Base-by-base conservation (phyloP, 2,113 vertebrate species). In the Serinus canaria region DNA sequence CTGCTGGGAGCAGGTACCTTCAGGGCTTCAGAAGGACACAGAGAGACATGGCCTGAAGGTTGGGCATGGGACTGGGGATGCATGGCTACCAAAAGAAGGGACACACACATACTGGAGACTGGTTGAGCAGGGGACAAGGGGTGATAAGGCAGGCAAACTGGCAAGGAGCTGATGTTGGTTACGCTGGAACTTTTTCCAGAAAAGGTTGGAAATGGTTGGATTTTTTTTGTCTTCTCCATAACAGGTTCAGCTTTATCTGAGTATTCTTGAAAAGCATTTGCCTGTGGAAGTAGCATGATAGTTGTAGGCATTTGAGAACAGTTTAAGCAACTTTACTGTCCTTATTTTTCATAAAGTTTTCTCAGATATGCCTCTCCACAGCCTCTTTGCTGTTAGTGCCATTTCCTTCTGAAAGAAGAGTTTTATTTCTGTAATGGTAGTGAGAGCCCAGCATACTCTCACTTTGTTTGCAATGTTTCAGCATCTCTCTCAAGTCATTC, bases 391-490 rank as follows among this genome's bases (percentile, higher is more conserved):
- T 77, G 2, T 80, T 83, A 41, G 43, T 50, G 31, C 21, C 33
- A 31, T 83, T 87, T 18, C 43, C 30, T 94, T 76, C 43, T 67
- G 72, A 91, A 85, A 67, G 22, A 60, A 85, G 17, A 2, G 1
- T 63, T 95, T 92, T 67, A 63, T 83, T 92, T 80, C 60, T 88
- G 8, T 74, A 70, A 52, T 55, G 18, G 24, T 47, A 91, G 55
- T 80, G 56, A 70, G 24, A 87, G 39, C 68, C 83, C 52, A 91
- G 59, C 52, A 55, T 20, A 24, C 39, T 90, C 56, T 79, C 59
- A 31, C 68, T 87, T 76, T 79, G 35, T 82, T 66, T 89, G 55
- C 72, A 67, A 0, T 44, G 52, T 90, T 91, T 85, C 64, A 41
- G 37, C 47, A 39, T 92, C 75, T 93, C 10, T 1, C 33, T 90